Base-by-base conservation (phyloP, 1,140 invertebrate species). In the Argopecten irradians region DNA sequence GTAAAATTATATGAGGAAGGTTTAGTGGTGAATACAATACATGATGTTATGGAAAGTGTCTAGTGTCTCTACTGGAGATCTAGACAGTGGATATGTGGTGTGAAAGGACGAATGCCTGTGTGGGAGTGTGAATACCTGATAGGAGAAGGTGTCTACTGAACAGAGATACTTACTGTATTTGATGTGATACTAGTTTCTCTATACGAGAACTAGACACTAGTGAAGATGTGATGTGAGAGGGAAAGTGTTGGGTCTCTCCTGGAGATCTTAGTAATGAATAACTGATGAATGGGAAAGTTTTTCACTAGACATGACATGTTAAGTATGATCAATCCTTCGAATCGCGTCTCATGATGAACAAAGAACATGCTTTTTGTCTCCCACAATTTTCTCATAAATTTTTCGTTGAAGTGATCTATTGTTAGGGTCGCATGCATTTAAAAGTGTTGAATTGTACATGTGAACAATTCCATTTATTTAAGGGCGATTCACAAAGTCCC, bases 401-500 rank as follows among this genome's bases (percentile, higher is more conserved):
- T n/a, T 71, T 71, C 55, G 55, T 71, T 71, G n/a, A 71, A 71
- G 55, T 71, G 55, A 71, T n/a, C 55, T 3, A 28, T 1, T 71
- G n/a, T 71, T n/a, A 71, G 22, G 55, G 28, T 71, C n/a, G 13
- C 55, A 28, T 28, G 55, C 55, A 71, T 71, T 71, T 71, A 71
- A 71, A 28, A 28, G 22, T 46, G n/a, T 71, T 71, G 55, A 71
- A 71, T 71, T 71, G 55, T 71, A 71, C 55, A 71, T 71, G 55
- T 71, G 55, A 71, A 71, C 55, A 71, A 28, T 71, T 71, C 55
- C 55, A 71, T 71, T 28, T 71, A 71, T 71, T 71, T 28, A 71
- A 71, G 55, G 55, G 55, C n/a, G 55, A 71, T 71, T 71, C 55
- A 71, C 55, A 71, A 71, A 71, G 55, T 71, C 55, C 55, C 43